Conservation (phyloP, 2,113 vertebrate genomes). For the Hypomesus transpacificus region DNA sequence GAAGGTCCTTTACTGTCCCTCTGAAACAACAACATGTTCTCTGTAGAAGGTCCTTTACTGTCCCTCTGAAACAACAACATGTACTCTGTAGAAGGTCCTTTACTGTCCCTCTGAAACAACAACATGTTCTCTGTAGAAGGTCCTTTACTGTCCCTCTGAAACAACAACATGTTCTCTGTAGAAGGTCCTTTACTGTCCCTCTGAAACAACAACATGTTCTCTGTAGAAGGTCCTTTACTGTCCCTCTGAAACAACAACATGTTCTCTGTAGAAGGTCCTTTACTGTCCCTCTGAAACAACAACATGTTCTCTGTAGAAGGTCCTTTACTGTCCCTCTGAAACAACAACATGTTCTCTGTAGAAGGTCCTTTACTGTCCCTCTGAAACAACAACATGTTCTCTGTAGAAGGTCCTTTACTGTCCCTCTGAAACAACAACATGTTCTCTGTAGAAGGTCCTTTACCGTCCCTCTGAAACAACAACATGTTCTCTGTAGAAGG, state of each 20-base stretch:
- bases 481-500: conserved; percentile 20
- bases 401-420: conserved; percentile 31
- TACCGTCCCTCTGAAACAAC: conserved; percentile 23
- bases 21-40: conserved; percentile 22
- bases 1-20: conserved; percentile 34
- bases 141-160: conserved; percentile 33
- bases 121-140: conserved; percentile 20
- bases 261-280: conserved; percentile 30
- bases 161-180: conserved; percentile 20
- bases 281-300: conserved; percentile 24
- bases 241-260: conserved; percentile 16
- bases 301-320: conserved; percentile 20
- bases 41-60: conserved; percentile 31
- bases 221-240: conserved; percentile 31
- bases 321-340: conserved; percentile 33
- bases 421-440: conserved; percentile 16
- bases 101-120: conserved; percentile 24
- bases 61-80: conserved; percentile 16
- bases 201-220: conserved; percentile 22
- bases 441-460: conserved; percentile 30
- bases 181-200: conserved; percentile 34
- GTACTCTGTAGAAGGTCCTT: conserved; percentile 30
- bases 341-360: conserved; percentile 20
- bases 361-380: conserved; percentile 34
- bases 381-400: conserved; percentile 22